A percentile compares a stretch with the other conserved stretches of the same genome.
Evolutionary conservation across 64 coral and sea anemone species (phyloP).

Genomic region (Pocillopora verrucosa): DNA sequence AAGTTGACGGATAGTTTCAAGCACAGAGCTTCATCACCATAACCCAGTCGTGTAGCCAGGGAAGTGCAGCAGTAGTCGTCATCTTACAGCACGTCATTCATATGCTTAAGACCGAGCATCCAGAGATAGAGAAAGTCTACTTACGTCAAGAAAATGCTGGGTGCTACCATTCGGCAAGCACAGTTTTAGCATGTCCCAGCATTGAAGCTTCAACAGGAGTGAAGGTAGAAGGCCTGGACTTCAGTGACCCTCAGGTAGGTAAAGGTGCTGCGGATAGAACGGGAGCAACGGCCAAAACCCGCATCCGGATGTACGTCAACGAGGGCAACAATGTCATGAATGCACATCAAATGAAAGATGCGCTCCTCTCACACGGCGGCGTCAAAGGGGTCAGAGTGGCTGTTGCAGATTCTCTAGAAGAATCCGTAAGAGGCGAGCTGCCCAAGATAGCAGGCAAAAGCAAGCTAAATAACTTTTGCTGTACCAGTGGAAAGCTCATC

Average conservation of each 20-base stretch:
- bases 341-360: too few relatives aligned
- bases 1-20: not conserved
- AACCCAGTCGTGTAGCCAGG: constrained; percentile 36
- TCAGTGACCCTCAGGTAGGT: constrained; percentile 32
- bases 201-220: constrained; percentile 5
- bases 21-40: constrained; percentile 3
- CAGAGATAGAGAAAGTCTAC: constrained; percentile 13
- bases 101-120: not conserved
- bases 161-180: constrained; percentile 20
- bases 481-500: too few relatives aligned
- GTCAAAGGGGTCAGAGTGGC: too few relatives aligned
- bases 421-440: too few relatives aligned
- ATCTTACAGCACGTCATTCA: constrained; percentile 13
- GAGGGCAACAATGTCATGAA: not conserved
- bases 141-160: constrained; percentile 37
- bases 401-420: too few relatives aligned
- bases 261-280: constrained; percentile 24
- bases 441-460: too few relatives aligned
- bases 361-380: too few relatives aligned
- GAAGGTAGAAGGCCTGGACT: not conserved
- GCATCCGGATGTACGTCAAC: constrained; percentile 34
- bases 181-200: not conserved
- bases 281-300: constrained; percentile 15
- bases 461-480: too few relatives aligned
- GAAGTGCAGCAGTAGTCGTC: constrained; percentile 20